phyloP scores from a whole-genome alignment of 2,797 vertebrate genomes.

The Notolepis coatsorum region DNA sequence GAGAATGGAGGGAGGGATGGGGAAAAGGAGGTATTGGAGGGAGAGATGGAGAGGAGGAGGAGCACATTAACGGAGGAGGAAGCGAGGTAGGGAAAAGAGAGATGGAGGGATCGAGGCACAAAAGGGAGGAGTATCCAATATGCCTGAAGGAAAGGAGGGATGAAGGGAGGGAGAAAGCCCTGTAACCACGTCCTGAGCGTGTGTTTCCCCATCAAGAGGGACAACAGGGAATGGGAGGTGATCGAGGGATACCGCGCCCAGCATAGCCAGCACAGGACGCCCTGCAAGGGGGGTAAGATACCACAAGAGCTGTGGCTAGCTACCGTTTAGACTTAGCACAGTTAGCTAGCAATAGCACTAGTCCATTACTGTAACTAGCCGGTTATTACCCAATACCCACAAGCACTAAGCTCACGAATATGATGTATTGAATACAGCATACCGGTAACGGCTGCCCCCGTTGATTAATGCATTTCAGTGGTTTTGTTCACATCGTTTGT shows the following conservation, averaged over 20 bases:
- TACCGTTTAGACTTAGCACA: constrained; percentile 51
- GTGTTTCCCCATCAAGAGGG: constrained; percentile 94
- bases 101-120: neutral
- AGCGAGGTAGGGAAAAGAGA: neutral
- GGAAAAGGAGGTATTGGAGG: neutral
- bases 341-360: constrained; percentile 39
- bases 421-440: too few species aligned
- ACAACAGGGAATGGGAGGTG: constrained; percentile 97
- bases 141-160: too few species aligned
- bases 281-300: constrained; percentile 95
- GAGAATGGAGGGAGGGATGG: too few species aligned
- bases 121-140: too few species aligned
- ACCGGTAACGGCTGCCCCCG: constrained; percentile 8
- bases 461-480: neutral
- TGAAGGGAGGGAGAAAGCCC: too few species aligned
- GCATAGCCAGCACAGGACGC: constrained; percentile 98
- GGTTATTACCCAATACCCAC: too few species aligned
- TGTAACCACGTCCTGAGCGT: constrained; percentile 97
- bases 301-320: constrained; percentile 19
- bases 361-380: constrained; percentile 26
- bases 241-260: constrained; percentile 97
- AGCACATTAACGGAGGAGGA: neutral
- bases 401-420: too few species aligned
- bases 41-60: neutral
- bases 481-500: neutral